A percentile compares a stretch with the other conserved stretches of the same genome.
Evolutionary conservation across 2,113 vertebrate species (phyloP).

Genomic region (Psittacus erithacus): DNA sequence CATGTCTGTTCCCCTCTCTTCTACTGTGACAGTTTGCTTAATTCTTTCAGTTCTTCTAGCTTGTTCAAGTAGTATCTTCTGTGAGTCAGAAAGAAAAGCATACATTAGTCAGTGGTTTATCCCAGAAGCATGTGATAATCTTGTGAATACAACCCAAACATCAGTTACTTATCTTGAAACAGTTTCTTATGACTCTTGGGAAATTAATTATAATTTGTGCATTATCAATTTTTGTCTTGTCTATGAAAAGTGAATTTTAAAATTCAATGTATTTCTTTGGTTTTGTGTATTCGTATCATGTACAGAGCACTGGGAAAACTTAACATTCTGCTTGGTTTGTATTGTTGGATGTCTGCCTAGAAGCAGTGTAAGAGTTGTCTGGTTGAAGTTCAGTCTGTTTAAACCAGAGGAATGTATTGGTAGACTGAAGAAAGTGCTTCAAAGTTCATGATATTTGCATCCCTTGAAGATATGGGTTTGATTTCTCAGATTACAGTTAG

Average conservation of each 20-base stretch:
- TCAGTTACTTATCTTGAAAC: neutral
- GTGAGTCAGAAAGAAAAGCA: neutral
- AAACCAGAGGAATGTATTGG: neutral
- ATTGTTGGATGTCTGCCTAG: neutral
- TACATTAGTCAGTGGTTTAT: neutral
- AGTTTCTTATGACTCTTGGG: neutral
- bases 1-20: neutral
- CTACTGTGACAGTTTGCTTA: neutral
- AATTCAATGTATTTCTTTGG: neutral
- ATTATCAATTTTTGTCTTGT: neutral
- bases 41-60: neutral
- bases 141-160: neutral
- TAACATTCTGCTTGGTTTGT: neutral
- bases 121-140: neutral
- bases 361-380: neutral
- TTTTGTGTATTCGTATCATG: neutral
- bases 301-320: neutral
- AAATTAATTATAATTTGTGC: neutral
- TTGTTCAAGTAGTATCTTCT: neutral
- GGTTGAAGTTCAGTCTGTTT: conserved; percentile 20
- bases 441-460: neutral
- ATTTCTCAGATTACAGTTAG: neutral
- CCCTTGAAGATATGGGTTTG: neutral
- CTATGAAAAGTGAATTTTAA: neutral
- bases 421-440: neutral